phyloP scores from a whole-genome alignment of 1,140 invertebrate genomes.

The Chelonus insularis region DNA sequence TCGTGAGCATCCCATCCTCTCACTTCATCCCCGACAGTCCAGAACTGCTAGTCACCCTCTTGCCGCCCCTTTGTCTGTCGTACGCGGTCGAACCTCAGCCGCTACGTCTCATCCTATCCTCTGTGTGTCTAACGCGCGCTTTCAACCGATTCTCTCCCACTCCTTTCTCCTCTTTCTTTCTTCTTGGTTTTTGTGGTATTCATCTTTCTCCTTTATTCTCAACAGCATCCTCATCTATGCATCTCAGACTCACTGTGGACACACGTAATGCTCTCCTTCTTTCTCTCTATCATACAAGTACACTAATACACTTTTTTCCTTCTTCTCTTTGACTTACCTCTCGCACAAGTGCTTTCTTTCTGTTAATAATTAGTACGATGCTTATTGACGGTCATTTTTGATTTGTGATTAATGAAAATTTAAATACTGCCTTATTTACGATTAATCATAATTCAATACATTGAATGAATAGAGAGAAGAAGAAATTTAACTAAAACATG shows the following conservation, averaged over 20 bases:
- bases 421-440: background rate
- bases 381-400: no score
- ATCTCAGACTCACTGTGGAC: no score
- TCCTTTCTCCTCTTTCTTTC: background rate
- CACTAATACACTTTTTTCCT: no score
- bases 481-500: slow-evolving; percentile 10
- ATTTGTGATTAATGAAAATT: no score
- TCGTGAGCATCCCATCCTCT: slow-evolving; percentile 38
- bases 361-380: no score
- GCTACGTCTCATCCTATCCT: background rate
- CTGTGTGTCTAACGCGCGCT: background rate
- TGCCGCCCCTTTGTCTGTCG: background rate
- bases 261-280: background rate
- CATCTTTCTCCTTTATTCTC: background rate
- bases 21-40: background rate
- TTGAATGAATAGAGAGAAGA: background rate
- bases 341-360: no score
- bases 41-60: background rate
- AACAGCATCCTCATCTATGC: no score
- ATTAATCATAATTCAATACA: slow-evolving; percentile 6
- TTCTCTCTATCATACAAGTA: background rate
- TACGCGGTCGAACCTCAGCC: background rate
- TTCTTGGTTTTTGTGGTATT: background rate
- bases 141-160: background rate
- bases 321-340: background rate